phyloP scores from a whole-genome alignment of 2,888 invertebrate species.

The Heliothis peltigera region DNA sequence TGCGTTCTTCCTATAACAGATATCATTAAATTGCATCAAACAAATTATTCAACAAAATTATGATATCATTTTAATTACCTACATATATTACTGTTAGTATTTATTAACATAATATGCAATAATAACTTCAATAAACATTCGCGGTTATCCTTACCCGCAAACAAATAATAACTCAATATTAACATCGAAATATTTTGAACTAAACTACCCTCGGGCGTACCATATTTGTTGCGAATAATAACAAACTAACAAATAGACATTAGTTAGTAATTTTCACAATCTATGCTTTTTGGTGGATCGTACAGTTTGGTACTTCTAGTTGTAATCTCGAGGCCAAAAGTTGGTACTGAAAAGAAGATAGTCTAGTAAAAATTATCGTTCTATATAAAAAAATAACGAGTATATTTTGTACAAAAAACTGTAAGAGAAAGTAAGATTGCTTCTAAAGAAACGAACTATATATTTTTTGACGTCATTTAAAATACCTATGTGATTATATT shows the following conservation, averaged over 20 bases:
- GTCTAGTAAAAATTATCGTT: too few species aligned
- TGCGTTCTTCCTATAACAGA: too few species aligned
- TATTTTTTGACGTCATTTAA: background rate
- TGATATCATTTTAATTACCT: too few species aligned
- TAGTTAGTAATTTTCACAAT: constrained; percentile 72
- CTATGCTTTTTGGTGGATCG: constrained; percentile 74
- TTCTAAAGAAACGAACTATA: too few species aligned
- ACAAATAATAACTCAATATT: constrained; percentile 21
- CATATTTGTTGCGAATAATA: constrained; percentile 59
- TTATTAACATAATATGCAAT: background rate
- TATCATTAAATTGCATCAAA: too few species aligned
- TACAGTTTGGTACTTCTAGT: constrained; percentile 51
- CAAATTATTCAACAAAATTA: too few species aligned
- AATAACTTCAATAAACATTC: background rate
- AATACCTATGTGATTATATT: background rate
- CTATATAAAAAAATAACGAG: too few species aligned
- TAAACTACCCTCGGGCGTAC: constrained; percentile 46
- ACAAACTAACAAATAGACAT: constrained; percentile 68
- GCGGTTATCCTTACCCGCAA: background rate
- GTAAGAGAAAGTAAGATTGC: too few species aligned
- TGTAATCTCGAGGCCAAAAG: constrained; percentile 14
- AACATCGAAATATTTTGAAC: constrained; percentile 13
- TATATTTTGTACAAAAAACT: too few species aligned
- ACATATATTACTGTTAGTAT: background rate
- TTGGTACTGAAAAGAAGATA: background rate